Percentiles rank a stretch among this genome's conserved stretches.
These are phyloP conservation scores for Microvelia longipes DNA, from an alignment of 1,140 invertebrate genomes.

Conservation along the genomic window DNA sequence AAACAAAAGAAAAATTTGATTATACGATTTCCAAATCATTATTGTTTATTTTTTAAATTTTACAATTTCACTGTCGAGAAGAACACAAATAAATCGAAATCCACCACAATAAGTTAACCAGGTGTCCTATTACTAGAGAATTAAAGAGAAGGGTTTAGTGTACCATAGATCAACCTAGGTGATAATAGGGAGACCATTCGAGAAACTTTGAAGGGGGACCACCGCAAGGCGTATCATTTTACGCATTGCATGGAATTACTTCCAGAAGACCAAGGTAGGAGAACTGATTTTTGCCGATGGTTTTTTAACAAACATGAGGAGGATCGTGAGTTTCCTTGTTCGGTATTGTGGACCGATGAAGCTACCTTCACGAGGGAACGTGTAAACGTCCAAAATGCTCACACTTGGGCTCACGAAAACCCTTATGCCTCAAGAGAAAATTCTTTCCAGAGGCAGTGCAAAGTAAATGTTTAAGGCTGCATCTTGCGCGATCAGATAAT, in stretches of 20 bases:
- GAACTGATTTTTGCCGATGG: neutral
- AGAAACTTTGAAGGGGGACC: neutral
- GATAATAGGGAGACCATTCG: neutral
- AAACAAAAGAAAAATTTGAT: too few species aligned
- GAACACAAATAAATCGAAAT: too few species aligned
- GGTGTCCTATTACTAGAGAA: too few species aligned
- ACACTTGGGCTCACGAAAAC: neutral
- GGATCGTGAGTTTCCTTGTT: neutral
- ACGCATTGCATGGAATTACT: neutral
- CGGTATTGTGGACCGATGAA: neutral
- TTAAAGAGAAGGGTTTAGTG: too few species aligned
- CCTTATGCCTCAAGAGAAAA: neutral
- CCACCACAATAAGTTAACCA: too few species aligned
- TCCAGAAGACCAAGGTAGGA: neutral
- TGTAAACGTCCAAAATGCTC: neutral
- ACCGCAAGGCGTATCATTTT: neutral
- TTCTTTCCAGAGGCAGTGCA: neutral
- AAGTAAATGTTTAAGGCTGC: neutral
- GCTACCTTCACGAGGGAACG: neutral
- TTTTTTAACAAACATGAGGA: neutral
- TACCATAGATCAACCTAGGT: neutral
- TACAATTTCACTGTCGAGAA: too few species aligned
- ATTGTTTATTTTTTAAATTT: too few species aligned
- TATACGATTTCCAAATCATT: too few species aligned
- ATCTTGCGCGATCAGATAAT: neutral